These are phyloP conservation scores for Panthera tigris DNA, from an alignment of 2,113 vertebrate genomes.

Conservation along the genomic window DNA sequence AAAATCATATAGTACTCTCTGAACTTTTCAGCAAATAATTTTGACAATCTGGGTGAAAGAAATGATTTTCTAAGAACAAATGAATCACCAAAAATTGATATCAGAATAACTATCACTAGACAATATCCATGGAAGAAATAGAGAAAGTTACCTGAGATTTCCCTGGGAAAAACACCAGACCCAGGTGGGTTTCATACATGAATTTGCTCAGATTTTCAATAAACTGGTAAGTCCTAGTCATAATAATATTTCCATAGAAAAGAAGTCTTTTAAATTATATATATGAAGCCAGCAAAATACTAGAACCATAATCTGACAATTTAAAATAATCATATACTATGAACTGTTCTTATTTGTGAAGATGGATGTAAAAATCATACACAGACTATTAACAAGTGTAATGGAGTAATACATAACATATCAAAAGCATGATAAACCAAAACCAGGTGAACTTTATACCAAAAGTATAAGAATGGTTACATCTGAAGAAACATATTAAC, in stretches of 20 bases:
- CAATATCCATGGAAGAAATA: neutral
- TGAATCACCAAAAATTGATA: conserved; percentile 59
- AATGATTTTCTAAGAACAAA: conserved; percentile 66
- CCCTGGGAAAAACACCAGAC: neutral
- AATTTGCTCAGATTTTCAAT: conserved; percentile 25
- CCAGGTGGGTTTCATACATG: neutral
- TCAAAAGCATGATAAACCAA: conserved; percentile 31
- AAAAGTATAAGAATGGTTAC: neutral
- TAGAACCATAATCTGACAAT: neutral
- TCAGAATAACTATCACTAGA: neutral
- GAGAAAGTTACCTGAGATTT: neutral
- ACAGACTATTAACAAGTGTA: conserved; percentile 14
- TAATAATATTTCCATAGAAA: conserved; percentile 16
- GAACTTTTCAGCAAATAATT: conserved; percentile 58
- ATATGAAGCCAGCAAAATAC: conserved; percentile 13
- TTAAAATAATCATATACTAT: neutral
- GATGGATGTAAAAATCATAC: neutral
- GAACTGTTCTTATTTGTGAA: conserved; percentile 12
- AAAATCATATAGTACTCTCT: conserved; percentile 33
- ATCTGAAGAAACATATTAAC: neutral
- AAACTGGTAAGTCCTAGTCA: neutral
- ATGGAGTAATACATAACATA: neutral
- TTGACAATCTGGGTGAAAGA: conserved; percentile 56
- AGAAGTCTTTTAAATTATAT: neutral
- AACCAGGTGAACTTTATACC: neutral